Conservation (phyloP, 2,888 invertebrate species). For the Camptogramma bilineatum region DNA sequence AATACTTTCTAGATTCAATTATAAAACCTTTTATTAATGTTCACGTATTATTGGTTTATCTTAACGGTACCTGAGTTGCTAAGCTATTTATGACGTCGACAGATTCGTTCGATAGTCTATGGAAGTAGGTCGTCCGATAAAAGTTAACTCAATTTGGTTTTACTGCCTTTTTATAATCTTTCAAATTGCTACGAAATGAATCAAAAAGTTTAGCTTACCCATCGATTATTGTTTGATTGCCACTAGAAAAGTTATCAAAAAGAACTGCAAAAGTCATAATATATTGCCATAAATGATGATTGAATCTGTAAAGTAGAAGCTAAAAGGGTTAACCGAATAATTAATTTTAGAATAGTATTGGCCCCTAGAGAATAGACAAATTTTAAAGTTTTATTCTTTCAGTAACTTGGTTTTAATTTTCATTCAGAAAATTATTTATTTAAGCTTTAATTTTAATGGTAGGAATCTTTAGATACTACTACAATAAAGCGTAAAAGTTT, state of each 20-base stretch:
- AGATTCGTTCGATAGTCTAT: slow-evolving; percentile 17
- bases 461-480: too few relatives aligned
- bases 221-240: slow-evolving; percentile 11
- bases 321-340: background rate
- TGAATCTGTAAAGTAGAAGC: background rate
- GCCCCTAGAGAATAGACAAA: too few relatives aligned
- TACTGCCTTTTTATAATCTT: slow-evolving; percentile 30
- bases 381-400: too few relatives aligned
- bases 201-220: slow-evolving; percentile 20
- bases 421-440: too few relatives aligned
- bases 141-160: slow-evolving; percentile 30
- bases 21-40: background rate
- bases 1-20: too few relatives aligned
- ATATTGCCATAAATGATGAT: slow-evolving; percentile 14
- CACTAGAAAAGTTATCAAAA: slow-evolving; percentile 22
- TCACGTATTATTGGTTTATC: background rate
- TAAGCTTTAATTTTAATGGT: too few relatives aligned
- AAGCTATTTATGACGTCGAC: slow-evolving; percentile 6
- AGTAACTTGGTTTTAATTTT: too few relatives aligned
- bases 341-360: background rate
- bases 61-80: background rate
- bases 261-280: slow-evolving; percentile 11
- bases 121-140: slow-evolving; percentile 30
- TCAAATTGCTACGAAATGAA: slow-evolving; percentile 19
- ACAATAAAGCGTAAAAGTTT: too few relatives aligned